phyloP scores from a whole-genome alignment of 2,888 invertebrate species.

The Leucophenga montana region DNA sequence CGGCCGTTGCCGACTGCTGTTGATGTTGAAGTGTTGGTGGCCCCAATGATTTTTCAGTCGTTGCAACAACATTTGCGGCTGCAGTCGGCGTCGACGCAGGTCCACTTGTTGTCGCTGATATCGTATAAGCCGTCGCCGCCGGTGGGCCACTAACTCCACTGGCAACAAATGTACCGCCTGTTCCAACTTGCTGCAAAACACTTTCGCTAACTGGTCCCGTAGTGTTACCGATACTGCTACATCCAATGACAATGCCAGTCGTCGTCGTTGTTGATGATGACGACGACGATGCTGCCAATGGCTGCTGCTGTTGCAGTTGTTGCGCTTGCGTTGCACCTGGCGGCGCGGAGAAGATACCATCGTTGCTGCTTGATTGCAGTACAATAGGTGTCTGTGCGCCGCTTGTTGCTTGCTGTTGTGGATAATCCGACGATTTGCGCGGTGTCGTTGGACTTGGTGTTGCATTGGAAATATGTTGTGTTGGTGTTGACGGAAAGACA shows the following conservation, averaged over 20 bases:
- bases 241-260: constrained; percentile 35
- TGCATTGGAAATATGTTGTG: constrained; percentile 70
- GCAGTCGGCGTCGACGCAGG: constrained; percentile 11
- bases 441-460: constrained; percentile 77
- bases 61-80: background rate
- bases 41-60: constrained; percentile 27
- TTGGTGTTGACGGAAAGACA: constrained; percentile 80
- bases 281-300: constrained; percentile 32
- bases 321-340: constrained; percentile 68
- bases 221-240: constrained; percentile 31
- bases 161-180: too few species aligned
- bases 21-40: constrained; percentile 27
- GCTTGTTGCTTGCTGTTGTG: constrained; percentile 74
- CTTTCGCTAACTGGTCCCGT: constrained; percentile 14
- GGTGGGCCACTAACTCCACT: constrained; percentile 23
- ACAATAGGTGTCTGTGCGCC: constrained; percentile 38
- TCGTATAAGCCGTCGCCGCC: constrained; percentile 37
- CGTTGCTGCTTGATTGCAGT: constrained; percentile 51
- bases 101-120: constrained; percentile 14
- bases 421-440: constrained; percentile 80
- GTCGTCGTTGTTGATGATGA: too few species aligned
- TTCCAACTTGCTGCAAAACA: constrained; percentile 11
- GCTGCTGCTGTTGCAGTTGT: constrained; percentile 39
- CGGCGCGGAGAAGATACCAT: constrained; percentile 39
- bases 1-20: constrained; percentile 42